These are phyloP conservation scores for Pogonophryne albipinna DNA, from an alignment of 2,797 vertebrate species.

Conservation along the genomic window DNA sequence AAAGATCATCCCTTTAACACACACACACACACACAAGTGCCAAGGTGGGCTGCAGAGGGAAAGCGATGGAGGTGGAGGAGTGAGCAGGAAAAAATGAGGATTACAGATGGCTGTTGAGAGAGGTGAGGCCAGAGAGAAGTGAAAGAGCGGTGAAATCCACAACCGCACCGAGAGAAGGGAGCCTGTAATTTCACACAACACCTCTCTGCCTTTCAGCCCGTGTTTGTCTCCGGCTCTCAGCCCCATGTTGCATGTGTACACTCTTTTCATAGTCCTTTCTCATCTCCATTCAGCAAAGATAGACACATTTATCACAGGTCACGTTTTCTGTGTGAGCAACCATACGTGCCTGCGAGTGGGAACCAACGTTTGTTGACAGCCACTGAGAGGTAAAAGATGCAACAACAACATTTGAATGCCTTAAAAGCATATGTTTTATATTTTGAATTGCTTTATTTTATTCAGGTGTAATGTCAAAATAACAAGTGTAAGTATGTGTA, in stretches of 20 bases:
- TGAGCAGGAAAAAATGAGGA: conserved; percentile 74
- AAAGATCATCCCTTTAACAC: conserved; percentile 80
- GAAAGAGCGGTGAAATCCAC: conserved; percentile 76
- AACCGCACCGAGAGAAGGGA: conserved; percentile 73
- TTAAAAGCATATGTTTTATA: conserved; percentile 6
- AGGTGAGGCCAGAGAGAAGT: conserved; percentile 71
- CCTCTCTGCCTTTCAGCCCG: conserved; percentile 74
- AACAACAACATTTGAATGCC: conserved; percentile 26
- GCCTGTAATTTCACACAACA: conserved; percentile 80
- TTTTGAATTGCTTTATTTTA: conserved; percentile 3
- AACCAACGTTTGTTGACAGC: conserved; percentile 37
- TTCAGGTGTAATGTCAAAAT: conserved; percentile 20
- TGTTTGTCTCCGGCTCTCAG: conserved; percentile 70
- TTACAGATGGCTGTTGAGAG: conserved; percentile 79
- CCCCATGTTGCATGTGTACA: conserved; percentile 51
- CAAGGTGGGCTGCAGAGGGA: conserved; percentile 68
- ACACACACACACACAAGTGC: conserved; percentile 52
- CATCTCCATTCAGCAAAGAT: conserved; percentile 36
- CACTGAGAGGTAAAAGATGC: conserved; percentile 20
- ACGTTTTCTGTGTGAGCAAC: conserved; percentile 45
- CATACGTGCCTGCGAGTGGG: conserved; percentile 5
- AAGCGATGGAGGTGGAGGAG: conserved; percentile 65
- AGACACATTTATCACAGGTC: conserved; percentile 47
- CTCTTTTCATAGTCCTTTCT: conserved; percentile 32
- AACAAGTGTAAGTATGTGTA: neutral